Evolutionary conservation across 2,113 vertebrate genomes (phyloP).

Genomic region (Cathartes aura): DNA sequence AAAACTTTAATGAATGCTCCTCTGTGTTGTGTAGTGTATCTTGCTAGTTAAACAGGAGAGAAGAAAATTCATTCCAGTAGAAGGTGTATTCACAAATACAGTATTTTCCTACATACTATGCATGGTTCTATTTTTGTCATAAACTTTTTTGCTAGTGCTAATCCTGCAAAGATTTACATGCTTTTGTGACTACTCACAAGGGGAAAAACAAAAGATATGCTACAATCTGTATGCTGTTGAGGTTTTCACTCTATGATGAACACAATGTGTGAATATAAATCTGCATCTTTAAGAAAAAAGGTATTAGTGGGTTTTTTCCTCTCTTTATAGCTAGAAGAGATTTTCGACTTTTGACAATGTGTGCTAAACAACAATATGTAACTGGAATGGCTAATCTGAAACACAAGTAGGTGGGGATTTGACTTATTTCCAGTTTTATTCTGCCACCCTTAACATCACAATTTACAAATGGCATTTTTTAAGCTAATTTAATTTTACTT

Average conservation of each 20-base stretch:
- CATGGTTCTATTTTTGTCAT: neutral
- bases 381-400: neutral
- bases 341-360: neutral
- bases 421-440: neutral
- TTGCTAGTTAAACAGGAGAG: neutral
- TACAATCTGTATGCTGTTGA: neutral
- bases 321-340: neutral
- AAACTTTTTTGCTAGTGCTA: neutral
- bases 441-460: neutral
- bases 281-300: neutral
- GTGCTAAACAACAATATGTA: neutral
- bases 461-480: neutral
- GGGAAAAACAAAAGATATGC: neutral
- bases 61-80: neutral
- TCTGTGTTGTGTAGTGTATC: neutral
- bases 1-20: neutral
- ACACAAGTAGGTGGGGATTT: neutral
- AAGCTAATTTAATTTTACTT: neutral
- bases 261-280: neutral
- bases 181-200: neutral
- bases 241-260: neutral
- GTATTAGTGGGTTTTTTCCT: neutral
- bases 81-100: neutral
- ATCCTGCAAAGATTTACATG: neutral
- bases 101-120: neutral